Evolutionary conservation across 2,113 vertebrate genomes (phyloP), one percentile per base, ranked within the genome.

Genomic region (Rafetus swinhoei): DNA sequence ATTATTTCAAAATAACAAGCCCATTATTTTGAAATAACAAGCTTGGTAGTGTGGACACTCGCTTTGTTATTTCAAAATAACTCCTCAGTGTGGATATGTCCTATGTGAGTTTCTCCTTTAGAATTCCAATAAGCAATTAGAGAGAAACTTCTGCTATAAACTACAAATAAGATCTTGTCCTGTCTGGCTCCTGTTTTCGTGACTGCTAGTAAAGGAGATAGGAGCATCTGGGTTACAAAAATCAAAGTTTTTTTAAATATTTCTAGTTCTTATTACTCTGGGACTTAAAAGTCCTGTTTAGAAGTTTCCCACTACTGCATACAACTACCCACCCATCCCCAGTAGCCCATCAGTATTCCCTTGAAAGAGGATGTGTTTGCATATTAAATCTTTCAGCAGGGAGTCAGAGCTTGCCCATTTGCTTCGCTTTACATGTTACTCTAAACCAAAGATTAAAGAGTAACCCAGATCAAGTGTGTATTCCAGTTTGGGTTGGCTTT

Each of bases 151-250:
- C 83, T 81, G 22, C 52, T 90, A 69, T 89, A 96, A 93, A 94
- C 92, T 88, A 86, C 80, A 87, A 94, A 88, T 83, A 88, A 97
- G 92, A 94, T 57, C 79, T 79, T 89, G 85, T 82, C 57, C 91
- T 89, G 9, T 83, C 92, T 60, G 85, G 55, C 65, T 93, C 53
- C 81, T 81, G 59, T 56, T 74, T 86, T 7, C 6, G 18, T 82
- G 74, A 80, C 19, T 10, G 52, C 69, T 79, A 54, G 45, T 3
- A 6, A 69, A 59, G 74, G 79, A 90, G 59, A 13, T 1, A 93
- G 83, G 54, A 81, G 85, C 93, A 2, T 0, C 2, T 0, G 10
- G 81, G 35, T 90, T 19, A 79, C 72, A 85, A 9, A 29, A 45
- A 76, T 21, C 54, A 69, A 55, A 72, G 25, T 6, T 32, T 6